phyloP scores from a whole-genome alignment of 2,113 vertebrate genomes.

The Macaca mulatta region DNA sequence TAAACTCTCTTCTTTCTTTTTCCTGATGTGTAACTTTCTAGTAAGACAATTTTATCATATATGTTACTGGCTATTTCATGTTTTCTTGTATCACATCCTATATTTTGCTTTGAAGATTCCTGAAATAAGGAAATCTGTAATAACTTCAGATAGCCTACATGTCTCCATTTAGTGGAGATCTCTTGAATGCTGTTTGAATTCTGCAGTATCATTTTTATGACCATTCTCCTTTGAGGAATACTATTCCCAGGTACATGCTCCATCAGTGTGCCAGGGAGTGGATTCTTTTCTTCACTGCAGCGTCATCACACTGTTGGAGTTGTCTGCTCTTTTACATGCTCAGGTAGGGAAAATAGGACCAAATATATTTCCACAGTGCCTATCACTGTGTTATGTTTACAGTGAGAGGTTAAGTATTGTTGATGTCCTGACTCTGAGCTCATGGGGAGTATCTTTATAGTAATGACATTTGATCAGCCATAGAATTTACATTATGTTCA shows the following conservation, averaged over 20 bases:
- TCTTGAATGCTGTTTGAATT: background rate
- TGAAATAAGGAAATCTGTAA: background rate
- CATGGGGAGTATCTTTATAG: background rate
- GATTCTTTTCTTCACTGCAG: background rate
- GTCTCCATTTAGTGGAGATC: background rate
- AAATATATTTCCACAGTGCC: constrained; percentile 51
- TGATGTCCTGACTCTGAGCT: background rate
- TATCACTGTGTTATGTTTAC: constrained; percentile 22
- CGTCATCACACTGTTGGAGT: background rate
- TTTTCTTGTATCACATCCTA: background rate
- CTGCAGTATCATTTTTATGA: background rate
- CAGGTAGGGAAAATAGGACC: constrained; percentile 33
- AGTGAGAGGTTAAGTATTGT: background rate
- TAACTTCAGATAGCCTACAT: background rate
- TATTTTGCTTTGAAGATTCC: constrained; percentile 3
- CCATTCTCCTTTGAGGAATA: background rate
- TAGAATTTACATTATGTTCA: background rate
- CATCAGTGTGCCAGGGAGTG: rapidly evolving
- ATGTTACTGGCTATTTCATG: background rate
- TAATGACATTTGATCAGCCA: background rate
- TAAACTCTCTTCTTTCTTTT: background rate
- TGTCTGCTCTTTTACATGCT: background rate
- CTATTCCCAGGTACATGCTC: background rate
- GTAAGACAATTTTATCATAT: background rate
- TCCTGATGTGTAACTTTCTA: background rate